Base-by-base conservation (phyloP, 1,140 invertebrate genomes). In the Drosophila lowei region DNA sequence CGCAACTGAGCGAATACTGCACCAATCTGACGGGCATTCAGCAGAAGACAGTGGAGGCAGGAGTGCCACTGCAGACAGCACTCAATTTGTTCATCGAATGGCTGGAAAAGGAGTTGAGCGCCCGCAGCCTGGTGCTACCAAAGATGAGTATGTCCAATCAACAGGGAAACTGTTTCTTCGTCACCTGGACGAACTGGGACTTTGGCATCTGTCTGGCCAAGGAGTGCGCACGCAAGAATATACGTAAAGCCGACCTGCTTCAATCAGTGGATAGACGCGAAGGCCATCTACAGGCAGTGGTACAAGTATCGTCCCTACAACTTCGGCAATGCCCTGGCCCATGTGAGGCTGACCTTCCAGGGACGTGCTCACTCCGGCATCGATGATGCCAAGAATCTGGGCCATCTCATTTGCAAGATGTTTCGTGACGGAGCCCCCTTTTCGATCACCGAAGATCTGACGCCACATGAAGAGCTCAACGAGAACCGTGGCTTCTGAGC, bases 1-100 rank as follows among this genome's bases (percentile, higher is more conserved):
- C 94, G 0, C 92, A 91, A 42, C 78, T 96, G 30, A 93, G 93
- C 57, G 91, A 92, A 38, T 96, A 95, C 90, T 96, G 95, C 79
- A 93, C 77, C 15, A 77, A 93, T 47, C 90, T 96, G 6, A 96
- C 95, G 38, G 95, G 95, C 60, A 92, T 93, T 16, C 81, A 84
- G 58, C 92, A 93, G 72, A 77, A 92, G 52, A 90, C 89, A 60
- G 92, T 93, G 5, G 92, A 93, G 65, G 79, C 80, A 38, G 92
- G 91, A 1, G 84, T 93, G 38, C 90, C 92, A 5, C 49, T 93
- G 18, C 77, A 86, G 61, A 91, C 90, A n/a, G 92, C 91, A 13
- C 59, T 93, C 8, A 89, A 90, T 77, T 86, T 92, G 63, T 93
- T 92, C 64, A 71, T 80, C 65, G 90, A 91, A 38, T 93, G 92